Percentiles rank a stretch among this genome's conserved stretches.
These are phyloP conservation scores for Capricornis sumatraensis DNA, from an alignment of 2,113 vertebrate genomes.

Conservation along the genomic window DNA sequence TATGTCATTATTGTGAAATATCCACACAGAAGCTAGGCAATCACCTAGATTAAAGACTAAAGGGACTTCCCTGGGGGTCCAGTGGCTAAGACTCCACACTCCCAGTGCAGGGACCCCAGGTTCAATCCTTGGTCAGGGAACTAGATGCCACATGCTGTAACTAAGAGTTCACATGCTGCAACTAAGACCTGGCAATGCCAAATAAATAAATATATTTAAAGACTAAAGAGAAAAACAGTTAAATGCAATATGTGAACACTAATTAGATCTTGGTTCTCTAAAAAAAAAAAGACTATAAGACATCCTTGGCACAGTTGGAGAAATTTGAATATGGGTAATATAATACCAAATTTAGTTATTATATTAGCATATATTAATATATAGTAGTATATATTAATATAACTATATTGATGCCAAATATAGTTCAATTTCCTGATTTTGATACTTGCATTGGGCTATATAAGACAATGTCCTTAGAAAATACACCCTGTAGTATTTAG, in stretches of 20 bases:
- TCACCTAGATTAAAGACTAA: not conserved
- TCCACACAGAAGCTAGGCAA: not conserved
- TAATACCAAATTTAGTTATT: not conserved
- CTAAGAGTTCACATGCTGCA: not conserved
- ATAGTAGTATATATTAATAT: not conserved
- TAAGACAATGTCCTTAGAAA: not conserved
- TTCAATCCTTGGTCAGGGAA: not conserved
- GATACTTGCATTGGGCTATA: not conserved
- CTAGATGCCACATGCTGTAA: not conserved
- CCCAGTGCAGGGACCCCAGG: not conserved
- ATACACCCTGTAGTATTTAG: not conserved
- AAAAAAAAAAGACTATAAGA: not conserved
- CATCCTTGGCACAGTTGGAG: not conserved
- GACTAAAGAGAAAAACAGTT: not conserved
- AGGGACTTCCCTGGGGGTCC: not conserved
- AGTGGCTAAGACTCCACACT: not conserved
- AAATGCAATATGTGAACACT: not conserved
- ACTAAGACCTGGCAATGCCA: not conserved
- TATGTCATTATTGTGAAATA: slow-evolving; percentile 15
- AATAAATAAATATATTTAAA: not conserved
- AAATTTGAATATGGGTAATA: not conserved
- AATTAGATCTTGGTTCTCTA: not conserved
- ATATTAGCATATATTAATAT: not conserved
- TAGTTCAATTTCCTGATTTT: not conserved
- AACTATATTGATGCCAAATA: not conserved